Evolutionary conservation across 2,797 vertebrate genomes (phyloP).

Genomic region (Sebastiscus albofasciatus): DNA sequence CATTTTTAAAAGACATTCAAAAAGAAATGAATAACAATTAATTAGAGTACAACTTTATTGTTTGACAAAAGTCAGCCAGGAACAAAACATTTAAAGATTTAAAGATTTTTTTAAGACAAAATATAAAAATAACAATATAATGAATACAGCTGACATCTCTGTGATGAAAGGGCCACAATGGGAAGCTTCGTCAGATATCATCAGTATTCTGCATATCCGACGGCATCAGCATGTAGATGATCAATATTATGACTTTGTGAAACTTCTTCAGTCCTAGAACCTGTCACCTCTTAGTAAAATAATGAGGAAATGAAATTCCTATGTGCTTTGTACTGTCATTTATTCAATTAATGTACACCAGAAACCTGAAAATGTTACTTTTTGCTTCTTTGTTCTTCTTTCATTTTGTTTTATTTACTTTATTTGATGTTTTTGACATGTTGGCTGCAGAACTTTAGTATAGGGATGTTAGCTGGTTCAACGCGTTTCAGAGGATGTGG

Average conservation of each 20-base stretch:
- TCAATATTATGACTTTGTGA: neutral
- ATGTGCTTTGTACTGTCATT: neutral
- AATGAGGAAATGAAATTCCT: neutral
- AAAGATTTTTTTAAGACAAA: neutral
- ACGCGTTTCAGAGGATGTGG: neutral
- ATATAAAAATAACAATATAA: neutral
- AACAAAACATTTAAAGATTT: neutral
- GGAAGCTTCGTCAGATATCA: neutral
- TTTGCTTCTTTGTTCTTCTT: neutral
- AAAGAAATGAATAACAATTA: neutral
- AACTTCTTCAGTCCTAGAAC: neutral
- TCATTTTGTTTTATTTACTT: neutral
- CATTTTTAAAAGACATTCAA: neutral
- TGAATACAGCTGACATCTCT: neutral
- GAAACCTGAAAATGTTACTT: neutral
- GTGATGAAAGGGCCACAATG: neutral
- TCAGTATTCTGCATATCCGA: neutral
- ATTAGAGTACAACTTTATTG: neutral
- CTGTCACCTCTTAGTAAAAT: neutral
- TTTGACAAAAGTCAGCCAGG: neutral
- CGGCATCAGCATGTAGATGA: neutral
- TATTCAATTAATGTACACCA: neutral
- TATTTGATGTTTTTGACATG: neutral
- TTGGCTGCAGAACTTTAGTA: neutral
- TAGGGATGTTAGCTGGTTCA: neutral